phyloP scores from a whole-genome alignment of 2,797 vertebrate genomes.

The Phoeniculus purpureus region DNA sequence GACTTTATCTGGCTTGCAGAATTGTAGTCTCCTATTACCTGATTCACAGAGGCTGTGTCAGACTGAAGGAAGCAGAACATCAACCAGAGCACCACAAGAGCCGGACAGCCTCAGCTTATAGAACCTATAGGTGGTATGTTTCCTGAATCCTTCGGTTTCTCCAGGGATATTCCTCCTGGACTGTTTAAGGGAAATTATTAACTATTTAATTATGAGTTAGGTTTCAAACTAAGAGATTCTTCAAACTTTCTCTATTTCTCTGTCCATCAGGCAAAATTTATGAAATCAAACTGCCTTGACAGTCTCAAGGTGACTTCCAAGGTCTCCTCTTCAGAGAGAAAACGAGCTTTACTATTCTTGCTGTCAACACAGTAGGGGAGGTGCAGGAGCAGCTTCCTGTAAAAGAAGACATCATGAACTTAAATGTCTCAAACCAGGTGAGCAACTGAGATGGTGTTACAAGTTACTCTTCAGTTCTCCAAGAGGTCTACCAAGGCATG shows the following conservation, averaged over 20 bases:
- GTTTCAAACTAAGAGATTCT: background rate
- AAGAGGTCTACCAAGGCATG: background rate
- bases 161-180: background rate
- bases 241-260: background rate
- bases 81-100: background rate
- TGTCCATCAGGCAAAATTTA: constrained; percentile 74
- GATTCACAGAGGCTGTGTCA: background rate
- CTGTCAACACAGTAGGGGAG: constrained; percentile 86
- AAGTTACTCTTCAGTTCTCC: background rate
- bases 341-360: constrained; percentile 83
- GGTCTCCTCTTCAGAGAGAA: constrained; percentile 81
- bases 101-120: background rate
- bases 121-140: background rate
- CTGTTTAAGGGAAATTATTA: background rate
- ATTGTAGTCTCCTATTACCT: background rate
- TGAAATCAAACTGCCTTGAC: constrained; percentile 81
- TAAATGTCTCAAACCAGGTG: background rate
- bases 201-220: background rate
- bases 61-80: background rate
- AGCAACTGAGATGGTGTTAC: background rate
- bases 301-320: constrained; percentile 88
- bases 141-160: background rate
- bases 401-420: constrained; percentile 17
- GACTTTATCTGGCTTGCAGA: background rate
- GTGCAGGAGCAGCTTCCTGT: constrained; percentile 90